phyloP scores from a whole-genome alignment of 2,797 vertebrate species.

The Lutjanus campechanus region DNA sequence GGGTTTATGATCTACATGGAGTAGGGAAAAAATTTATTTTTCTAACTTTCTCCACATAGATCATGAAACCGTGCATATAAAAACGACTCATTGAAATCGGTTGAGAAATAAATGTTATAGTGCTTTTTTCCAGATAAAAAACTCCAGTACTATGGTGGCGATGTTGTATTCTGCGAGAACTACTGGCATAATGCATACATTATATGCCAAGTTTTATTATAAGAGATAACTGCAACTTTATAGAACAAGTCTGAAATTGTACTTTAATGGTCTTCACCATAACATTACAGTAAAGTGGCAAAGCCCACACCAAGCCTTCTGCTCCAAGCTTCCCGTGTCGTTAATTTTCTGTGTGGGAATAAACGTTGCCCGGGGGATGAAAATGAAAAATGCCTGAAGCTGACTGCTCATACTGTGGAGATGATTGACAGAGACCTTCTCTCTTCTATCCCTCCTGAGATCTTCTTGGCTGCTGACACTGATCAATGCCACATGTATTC shows the following conservation, averaged over 20 bases:
- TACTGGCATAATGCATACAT: background rate
- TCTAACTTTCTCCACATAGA: too few relatives aligned
- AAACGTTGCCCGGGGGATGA: constrained; percentile 48
- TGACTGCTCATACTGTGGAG: constrained; percentile 55
- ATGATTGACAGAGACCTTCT: constrained; percentile 73
- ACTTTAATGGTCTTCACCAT: constrained; percentile 8
- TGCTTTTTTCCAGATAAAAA: too few relatives aligned
- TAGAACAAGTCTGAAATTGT: constrained; percentile 12
- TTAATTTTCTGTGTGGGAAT: constrained; percentile 45
- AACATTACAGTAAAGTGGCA: constrained; percentile 26
- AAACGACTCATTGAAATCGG: too few relatives aligned
- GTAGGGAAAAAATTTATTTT: too few relatives aligned
- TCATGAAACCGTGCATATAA: too few relatives aligned
- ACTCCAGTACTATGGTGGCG: too few relatives aligned
- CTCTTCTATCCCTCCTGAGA: constrained; percentile 55
- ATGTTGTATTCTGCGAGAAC: background rate
- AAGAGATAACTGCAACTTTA: constrained; percentile 15
- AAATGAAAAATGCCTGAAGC: constrained; percentile 46
- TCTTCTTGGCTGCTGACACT: constrained; percentile 66
- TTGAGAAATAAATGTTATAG: too few relatives aligned
- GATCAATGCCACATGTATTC: constrained; percentile 82
- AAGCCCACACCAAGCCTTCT: constrained; percentile 16
- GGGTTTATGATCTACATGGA: too few relatives aligned
- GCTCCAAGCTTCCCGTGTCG: constrained; percentile 18
- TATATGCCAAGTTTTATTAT: constrained; percentile 3